These are phyloP conservation scores for Drosophila repletoides DNA, from an alignment of 1,140 invertebrate genomes.

Conservation along the genomic window DNA sequence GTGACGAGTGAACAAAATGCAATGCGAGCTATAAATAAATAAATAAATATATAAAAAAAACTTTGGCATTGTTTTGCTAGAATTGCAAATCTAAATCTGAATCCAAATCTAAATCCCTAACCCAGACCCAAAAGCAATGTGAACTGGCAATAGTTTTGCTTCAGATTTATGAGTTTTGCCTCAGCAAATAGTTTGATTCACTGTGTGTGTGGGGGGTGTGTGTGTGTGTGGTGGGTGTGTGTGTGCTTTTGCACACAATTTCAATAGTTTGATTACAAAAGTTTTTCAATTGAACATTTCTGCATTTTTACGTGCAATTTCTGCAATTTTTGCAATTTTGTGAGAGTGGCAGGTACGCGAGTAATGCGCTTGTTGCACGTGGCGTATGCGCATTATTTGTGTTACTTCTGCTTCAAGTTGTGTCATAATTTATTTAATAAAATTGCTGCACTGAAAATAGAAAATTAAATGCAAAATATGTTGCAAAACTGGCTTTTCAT, in stretches of 20 bases:
- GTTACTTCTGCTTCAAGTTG: background rate
- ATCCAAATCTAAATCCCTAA: conserved; percentile 16
- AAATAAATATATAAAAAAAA: conserved; percentile 61
- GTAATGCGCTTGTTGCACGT: conserved; percentile 5
- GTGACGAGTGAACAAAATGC: conserved; percentile 21
- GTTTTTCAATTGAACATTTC: conserved; percentile 73
- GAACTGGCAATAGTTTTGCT: conserved; percentile 55
- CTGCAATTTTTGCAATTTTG: conserved; percentile 34
- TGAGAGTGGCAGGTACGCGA: background rate
- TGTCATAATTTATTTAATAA: conserved; percentile 17
- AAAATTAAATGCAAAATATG: conserved; percentile 15
- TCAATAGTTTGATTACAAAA: conserved; percentile 78
- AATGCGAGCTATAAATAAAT: conserved; percentile 31
- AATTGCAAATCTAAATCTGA: conserved; percentile 30
- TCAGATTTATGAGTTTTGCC: conserved; percentile 63
- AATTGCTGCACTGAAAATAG: too few species aligned
- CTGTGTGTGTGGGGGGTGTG: conserved; percentile 5
- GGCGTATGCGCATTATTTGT: conserved; percentile 24
- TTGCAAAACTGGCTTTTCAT: conserved; percentile 7
- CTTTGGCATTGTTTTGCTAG: conserved; percentile 59
- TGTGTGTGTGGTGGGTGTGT: background rate
- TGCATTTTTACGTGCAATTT: conserved; percentile 47
- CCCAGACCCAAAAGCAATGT: conserved; percentile 10
- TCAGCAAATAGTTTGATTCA: conserved; percentile 55
- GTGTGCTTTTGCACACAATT: conserved; percentile 41